Evolutionary conservation across 2,888 invertebrate genomes (phyloP).

Genomic region (Caenorhabditis sp.): DNA sequence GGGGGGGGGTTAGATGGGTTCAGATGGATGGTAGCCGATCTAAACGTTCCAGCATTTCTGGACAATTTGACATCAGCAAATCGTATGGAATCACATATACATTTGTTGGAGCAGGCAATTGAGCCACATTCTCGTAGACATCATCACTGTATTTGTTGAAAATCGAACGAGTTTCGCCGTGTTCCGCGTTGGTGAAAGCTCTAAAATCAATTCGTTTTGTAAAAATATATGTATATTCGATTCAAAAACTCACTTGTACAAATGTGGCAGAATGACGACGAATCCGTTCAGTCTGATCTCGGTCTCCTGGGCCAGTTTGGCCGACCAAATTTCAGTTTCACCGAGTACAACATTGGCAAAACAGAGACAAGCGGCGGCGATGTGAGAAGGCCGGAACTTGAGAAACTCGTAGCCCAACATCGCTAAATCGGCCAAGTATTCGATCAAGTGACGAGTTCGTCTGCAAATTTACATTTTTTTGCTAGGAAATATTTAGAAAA

Average conservation of each 20-base stretch:
- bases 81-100: neutral
- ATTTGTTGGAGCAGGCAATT: conserved; percentile 12
- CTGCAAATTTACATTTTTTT: conserved; percentile 11
- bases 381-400: conserved; percentile 71
- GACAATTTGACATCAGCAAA: neutral
- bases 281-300: conserved; percentile 12
- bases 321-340: conserved; percentile 64
- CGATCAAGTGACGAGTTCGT: conserved; percentile 40
- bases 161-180: conserved; percentile 11
- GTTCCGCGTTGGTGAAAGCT: conserved; percentile 1
- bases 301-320: conserved; percentile 53
- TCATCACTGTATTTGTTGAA: conserved; percentile 16
- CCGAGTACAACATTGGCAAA: conserved; percentile 71
- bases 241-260: conserved; percentile 9
- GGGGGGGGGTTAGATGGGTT: too few relatives aligned
- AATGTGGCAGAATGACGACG: conserved; percentile 1
- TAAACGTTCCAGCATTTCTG: neutral
- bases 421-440: conserved; percentile 72
- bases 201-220: neutral
- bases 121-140: conserved; percentile 7
- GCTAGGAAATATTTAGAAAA: neutral
- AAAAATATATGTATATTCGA: too few relatives aligned
- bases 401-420: conserved; percentile 71
- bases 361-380: conserved; percentile 72
- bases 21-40: too few relatives aligned